Percentiles rank a stretch among this genome's conserved stretches.
Evolutionary conservation across 1,140 invertebrate genomes (phyloP).

Genomic region (Chelonus insularis): DNA sequence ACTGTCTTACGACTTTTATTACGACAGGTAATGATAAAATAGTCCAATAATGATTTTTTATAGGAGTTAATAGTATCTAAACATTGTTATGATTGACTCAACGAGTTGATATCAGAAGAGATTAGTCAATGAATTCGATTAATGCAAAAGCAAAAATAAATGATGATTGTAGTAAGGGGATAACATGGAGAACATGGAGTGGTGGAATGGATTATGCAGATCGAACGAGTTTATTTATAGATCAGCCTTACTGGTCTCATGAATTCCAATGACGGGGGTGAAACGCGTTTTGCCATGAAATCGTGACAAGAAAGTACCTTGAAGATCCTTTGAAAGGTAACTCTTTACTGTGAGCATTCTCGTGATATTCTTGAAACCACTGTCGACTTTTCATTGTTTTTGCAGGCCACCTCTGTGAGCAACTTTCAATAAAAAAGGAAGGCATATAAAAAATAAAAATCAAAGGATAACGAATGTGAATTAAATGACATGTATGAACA

Average conservation of each 20-base stretch:
- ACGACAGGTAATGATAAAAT: too few relatives aligned
- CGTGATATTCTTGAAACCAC: slow-evolving; percentile 29
- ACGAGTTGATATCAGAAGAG: too few relatives aligned
- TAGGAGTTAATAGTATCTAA: too few relatives aligned
- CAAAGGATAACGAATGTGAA: slow-evolving; percentile 17
- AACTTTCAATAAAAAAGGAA: neutral
- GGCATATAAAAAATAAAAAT: slow-evolving; percentile 6
- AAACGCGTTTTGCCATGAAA: slow-evolving; percentile 16
- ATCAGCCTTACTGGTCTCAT: slow-evolving; percentile 14
- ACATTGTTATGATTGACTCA: too few relatives aligned
- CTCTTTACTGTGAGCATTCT: slow-evolving; percentile 15
- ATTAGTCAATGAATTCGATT: neutral
- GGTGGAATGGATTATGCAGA: slow-evolving; percentile 2
- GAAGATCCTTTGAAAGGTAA: slow-evolving; percentile 32
- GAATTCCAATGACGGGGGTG: slow-evolving; percentile 21
- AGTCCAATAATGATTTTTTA: too few relatives aligned
- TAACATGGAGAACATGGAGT: neutral
- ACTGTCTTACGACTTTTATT: too few relatives aligned
- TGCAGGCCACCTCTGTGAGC: slow-evolving; percentile 8
- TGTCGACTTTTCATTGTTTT: slow-evolving; percentile 28
- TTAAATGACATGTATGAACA: slow-evolving; percentile 21
- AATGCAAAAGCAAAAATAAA: neutral
- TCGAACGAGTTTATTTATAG: slow-evolving; percentile 14
- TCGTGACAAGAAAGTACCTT: slow-evolving; percentile 31
- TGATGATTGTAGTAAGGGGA: neutral